phyloP scores from a whole-genome alignment of 2,888 invertebrate genomes.

The Tipula unca region DNA sequence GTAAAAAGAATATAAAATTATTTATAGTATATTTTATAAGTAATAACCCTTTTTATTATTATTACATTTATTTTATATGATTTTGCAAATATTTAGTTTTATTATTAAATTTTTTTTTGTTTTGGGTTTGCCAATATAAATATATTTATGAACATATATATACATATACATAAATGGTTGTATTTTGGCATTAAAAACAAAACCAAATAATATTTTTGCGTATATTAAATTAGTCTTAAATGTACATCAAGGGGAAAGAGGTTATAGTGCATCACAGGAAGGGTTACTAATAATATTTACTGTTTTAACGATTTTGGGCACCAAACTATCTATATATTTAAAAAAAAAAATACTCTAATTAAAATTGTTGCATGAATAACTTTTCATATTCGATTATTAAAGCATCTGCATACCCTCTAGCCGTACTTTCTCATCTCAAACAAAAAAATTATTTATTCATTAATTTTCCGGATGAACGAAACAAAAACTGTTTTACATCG shows the following conservation, averaged over 20 bases:
- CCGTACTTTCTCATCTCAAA: neutral
- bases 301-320: neutral
- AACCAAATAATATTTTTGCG: neutral
- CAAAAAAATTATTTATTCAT: neutral
- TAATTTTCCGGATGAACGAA: slow-evolving; percentile 8
- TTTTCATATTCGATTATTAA: neutral
- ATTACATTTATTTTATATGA: neutral
- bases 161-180: too few species aligned
- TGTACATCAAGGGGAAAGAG: neutral
- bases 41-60: slow-evolving; percentile 3
- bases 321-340: neutral
- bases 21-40: neutral
- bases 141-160: too few species aligned
- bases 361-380: slow-evolving; percentile 8
- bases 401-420: slow-evolving; percentile 4
- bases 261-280: neutral
- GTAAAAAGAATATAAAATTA: neutral
- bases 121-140: neutral
- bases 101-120: neutral
- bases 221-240: neutral
- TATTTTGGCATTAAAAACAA: neutral
- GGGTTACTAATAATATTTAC: neutral
- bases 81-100: neutral
- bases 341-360: neutral
- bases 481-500: neutral